These are phyloP conservation scores for Meloidogyne hapla DNA, from an alignment of 1,140 invertebrate species.

Conservation along the genomic window DNA sequence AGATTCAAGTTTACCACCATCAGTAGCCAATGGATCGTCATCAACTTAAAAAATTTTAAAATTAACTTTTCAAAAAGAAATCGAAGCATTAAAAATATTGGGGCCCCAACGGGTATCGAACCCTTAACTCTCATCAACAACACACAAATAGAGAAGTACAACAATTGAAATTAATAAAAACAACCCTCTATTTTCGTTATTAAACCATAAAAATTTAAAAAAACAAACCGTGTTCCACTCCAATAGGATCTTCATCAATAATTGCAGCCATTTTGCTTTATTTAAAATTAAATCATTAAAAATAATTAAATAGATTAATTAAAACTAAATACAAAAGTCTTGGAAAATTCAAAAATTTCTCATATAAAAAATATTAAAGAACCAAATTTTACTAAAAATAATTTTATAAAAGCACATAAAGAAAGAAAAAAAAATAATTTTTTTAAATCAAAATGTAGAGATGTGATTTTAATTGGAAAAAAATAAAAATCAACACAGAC, in stretches of 20 bases:
- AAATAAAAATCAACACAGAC: too few relatives aligned
- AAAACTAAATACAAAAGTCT: background rate
- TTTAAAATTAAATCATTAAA: background rate
- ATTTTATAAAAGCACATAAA: too few relatives aligned
- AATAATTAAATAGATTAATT: background rate
- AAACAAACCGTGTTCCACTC: slow-evolving; percentile 18
- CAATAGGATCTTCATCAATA: slow-evolving; percentile 34
- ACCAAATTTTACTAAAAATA: too few relatives aligned
- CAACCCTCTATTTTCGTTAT: too few relatives aligned
- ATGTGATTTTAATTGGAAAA: too few relatives aligned
- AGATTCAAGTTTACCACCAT: slow-evolving; percentile 53
- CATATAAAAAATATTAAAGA: too few relatives aligned
- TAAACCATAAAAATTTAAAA: background rate
- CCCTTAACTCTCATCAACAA: background rate
- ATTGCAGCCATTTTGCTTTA: slow-evolving; percentile 27
- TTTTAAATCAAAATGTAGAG: too few relatives aligned
- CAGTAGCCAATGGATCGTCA: slow-evolving; percentile 34
- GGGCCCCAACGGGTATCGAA: background rate
- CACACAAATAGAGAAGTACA: too few relatives aligned
- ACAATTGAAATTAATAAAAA: too few relatives aligned
- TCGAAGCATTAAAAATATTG: background rate
- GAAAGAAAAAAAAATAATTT: too few relatives aligned
- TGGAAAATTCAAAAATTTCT: background rate
- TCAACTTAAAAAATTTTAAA: slow-evolving; percentile 34
- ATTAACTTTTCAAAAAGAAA: background rate